Base-by-base conservation (phyloP, 1,140 invertebrate genomes). In the Drosophila cardini region DNA sequence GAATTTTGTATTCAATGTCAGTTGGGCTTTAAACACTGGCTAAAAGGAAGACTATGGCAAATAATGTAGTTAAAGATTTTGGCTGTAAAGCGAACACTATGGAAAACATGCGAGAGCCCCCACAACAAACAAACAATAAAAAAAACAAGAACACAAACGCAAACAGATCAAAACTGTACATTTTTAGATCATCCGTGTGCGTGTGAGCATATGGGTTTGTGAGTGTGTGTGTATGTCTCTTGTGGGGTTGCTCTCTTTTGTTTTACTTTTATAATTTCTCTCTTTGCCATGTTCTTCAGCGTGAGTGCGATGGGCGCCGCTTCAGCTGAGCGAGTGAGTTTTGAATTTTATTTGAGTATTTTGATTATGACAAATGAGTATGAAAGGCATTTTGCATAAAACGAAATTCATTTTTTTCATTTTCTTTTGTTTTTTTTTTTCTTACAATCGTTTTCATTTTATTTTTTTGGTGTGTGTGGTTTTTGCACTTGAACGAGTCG, bases 321-420 rank as follows among this genome's bases (percentile, higher is more conserved):
- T 26, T 26, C 58, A 52, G 57, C 16, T 46, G 70, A 70, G 72
- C 72, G 72, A 71, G 74, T 57, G 67, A 46, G 58, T 26, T 26
- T 26, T 26, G 21, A 26, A 26, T 26, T 77, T 45, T 58, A n/a
- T 46, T 71, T 45, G 69, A 63, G 60, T 80, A 73, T 57, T 48
- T 57, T 69, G 75, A 68, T 70, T 83, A 87, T 87, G 83, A 75
- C 76, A 83, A 83, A 89, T 87, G 83, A 71, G 58, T 71, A 87
- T 87, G 83, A 64, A 82, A 76, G 57, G 68, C 56, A 73, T 40
- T 75, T 86, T 87, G 83, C 79, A 87, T 82, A 79, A 64, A 58
- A 63, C 42, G 32, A 74, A 68, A 50, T 69, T 50, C 9, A 40
- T 65, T 52, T 61, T 61, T 70, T 80, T 65, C 65, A 61, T 73